Evolutionary conservation across 2,797 vertebrate genomes (phyloP).

Genomic region (Microcaecilia unicolor): DNA sequence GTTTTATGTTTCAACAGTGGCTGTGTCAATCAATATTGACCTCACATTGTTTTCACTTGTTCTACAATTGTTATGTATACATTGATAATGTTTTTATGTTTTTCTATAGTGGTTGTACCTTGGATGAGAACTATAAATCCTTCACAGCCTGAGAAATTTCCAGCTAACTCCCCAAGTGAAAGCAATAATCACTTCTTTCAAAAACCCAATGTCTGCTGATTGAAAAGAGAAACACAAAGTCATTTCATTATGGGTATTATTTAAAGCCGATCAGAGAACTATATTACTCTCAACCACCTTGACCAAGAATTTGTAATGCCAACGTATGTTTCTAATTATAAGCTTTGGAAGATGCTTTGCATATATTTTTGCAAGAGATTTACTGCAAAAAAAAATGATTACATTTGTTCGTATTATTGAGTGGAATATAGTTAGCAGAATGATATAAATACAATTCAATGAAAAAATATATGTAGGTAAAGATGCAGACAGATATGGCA

Average conservation of each 20-base stretch:
- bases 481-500: constrained; percentile 9
- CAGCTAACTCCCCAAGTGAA: too few relatives aligned
- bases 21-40: too few relatives aligned
- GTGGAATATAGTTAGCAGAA: constrained; percentile 28
- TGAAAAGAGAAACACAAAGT: constrained; percentile 51
- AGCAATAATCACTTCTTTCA: too few relatives aligned
- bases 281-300: constrained; percentile 54
- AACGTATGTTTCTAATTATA: constrained; percentile 69
- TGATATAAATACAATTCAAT: constrained; percentile 29
- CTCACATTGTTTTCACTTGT: too few relatives aligned
- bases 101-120: too few relatives aligned
- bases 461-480: constrained; percentile 14
- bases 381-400: constrained; percentile 46
- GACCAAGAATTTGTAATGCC: constrained; percentile 47
- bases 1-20: too few relatives aligned
- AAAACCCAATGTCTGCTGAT: constrained; percentile 30
- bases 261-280: constrained; percentile 64
- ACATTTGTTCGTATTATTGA: constrained; percentile 58
- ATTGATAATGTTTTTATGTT: too few relatives aligned
- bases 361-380: constrained; percentile 65
- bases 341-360: constrained; percentile 54
- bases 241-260: constrained; percentile 54
- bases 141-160: too few relatives aligned
- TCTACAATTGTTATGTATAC: too few relatives aligned
- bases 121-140: too few relatives aligned